Conservation (phyloP, 1,140 invertebrate genomes). For the Leptonema lineaticorne region DNA sequence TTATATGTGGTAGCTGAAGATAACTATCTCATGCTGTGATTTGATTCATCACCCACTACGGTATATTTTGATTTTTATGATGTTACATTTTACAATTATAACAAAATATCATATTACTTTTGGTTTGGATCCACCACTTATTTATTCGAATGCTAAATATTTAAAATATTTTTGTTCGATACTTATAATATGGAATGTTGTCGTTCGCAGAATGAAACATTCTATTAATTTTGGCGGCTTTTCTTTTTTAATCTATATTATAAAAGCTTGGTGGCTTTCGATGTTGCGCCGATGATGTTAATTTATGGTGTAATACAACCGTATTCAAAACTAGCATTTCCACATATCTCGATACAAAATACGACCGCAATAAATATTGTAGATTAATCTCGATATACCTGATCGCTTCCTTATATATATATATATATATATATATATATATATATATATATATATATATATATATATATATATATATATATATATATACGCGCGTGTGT, state of each 20-base stretch:
- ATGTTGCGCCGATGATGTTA: conserved; percentile 7
- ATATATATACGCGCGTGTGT: too few relatives aligned
- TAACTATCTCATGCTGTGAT: conserved; percentile 9
- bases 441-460: not conserved
- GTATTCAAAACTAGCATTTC: conserved; percentile 18
- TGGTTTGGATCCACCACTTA: not conserved
- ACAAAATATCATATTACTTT: not conserved
- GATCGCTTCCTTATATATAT: conserved; percentile 4
- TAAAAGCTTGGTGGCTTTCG: not conserved
- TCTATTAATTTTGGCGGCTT: conserved; percentile 1
- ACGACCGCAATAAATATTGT: conserved; percentile 17
- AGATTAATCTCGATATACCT: conserved; percentile 15
- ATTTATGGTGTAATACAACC: conserved; percentile 8
- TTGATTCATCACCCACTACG: conserved; percentile 4
- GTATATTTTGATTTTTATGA: conserved; percentile 7
- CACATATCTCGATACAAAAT: conserved; percentile 18
- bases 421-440: not conserved
- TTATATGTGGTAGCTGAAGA: conserved; percentile 2
- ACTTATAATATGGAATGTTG: not conserved
- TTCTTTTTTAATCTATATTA: not conserved
- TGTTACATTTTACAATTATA: not conserved
- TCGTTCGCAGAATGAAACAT: not conserved
- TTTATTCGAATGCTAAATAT: not conserved
- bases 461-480: not conserved
- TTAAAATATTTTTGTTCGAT: not conserved